Conservation (phyloP, 2,888 invertebrate genomes). For the Mesoligia furuncula region DNA sequence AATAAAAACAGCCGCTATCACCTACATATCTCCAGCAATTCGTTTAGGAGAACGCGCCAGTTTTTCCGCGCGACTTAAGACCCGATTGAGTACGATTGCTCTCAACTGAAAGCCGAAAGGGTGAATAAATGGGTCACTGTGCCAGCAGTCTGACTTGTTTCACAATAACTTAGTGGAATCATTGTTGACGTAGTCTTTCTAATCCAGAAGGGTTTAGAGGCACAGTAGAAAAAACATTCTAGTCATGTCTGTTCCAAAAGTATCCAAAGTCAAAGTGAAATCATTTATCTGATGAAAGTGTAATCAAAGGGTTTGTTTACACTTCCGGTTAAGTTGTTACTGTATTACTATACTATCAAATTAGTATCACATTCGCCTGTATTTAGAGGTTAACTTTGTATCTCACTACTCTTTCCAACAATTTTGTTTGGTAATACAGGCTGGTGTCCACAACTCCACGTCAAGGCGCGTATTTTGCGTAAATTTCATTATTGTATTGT, state of each 20-base stretch:
- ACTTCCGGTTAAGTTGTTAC: not conserved
- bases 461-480: no score
- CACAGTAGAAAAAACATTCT: not conserved
- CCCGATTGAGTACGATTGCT: slow-evolving; percentile 28
- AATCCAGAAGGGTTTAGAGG: not conserved
- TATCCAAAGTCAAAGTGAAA: not conserved
- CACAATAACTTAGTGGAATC: slow-evolving; percentile 43
- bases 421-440: not conserved
- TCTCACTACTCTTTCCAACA: not conserved
- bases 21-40: slow-evolving; percentile 15
- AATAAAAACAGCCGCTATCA: slow-evolving; percentile 30
- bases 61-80: slow-evolving; percentile 30
- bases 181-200: slow-evolving; percentile 7
- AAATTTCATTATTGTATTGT: not conserved
- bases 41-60: slow-evolving; percentile 23
- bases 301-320: not conserved
- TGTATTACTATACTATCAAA: no score
- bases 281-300: not conserved
- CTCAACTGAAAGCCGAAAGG: slow-evolving; percentile 23
- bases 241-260: not conserved
- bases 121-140: slow-evolving; percentile 50
- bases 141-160: slow-evolving; percentile 24
- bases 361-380: not conserved
- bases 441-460: not conserved
- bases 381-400: not conserved